Base-by-base conservation (phyloP, 2,113 vertebrate genomes). In the Hippopotamus amphibius region DNA sequence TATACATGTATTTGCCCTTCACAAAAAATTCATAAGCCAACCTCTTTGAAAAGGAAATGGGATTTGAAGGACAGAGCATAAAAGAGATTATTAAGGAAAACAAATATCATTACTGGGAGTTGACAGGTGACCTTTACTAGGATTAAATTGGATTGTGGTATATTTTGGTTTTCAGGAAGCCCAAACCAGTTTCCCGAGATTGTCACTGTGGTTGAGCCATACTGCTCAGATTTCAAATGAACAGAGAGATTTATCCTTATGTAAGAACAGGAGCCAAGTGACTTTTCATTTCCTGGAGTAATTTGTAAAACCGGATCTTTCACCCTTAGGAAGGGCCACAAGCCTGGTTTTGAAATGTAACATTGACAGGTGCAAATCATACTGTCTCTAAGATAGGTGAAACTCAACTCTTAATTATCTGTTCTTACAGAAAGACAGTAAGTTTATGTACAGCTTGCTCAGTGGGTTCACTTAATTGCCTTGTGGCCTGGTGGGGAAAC, bases 121-220 rank as follows among this genome's bases (percentile, higher is more conserved):
- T 92, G 96, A 93, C 93, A 97, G 97, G 6, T 98, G 96, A 97
- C 96, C 98, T 98, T 98, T 97, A 41, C 81, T 79, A 82, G 90
- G 97, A 97, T 95, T 97, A 97, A 93, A 90, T 82, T 82, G 93
- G 84, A 96, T 97, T 97, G 76, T 95, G 28, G 69, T 90, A 7
- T 97, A 95, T 97, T 97, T 94, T 96, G 48, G 83, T 85, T 96
- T 97, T 96, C 84, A 95, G 83, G 96, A 96, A 98, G 92, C 33
- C 69, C 87, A 98, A 98, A 98, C 97, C 96, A 88, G 97, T 98
- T 97, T 93, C 71, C 85, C 97, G 66, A 97, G 97, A 81, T 76
- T 96, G 79, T 92, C 95, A 33, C 1, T 19, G 61, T 95, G 84
- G 74, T 77, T 77, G 93, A 92, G 83, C 13, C 33, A 4, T 48